Evolutionary conservation across 2,888 invertebrate genomes (phyloP).

Genomic region (Agrochola circellaris): DNA sequence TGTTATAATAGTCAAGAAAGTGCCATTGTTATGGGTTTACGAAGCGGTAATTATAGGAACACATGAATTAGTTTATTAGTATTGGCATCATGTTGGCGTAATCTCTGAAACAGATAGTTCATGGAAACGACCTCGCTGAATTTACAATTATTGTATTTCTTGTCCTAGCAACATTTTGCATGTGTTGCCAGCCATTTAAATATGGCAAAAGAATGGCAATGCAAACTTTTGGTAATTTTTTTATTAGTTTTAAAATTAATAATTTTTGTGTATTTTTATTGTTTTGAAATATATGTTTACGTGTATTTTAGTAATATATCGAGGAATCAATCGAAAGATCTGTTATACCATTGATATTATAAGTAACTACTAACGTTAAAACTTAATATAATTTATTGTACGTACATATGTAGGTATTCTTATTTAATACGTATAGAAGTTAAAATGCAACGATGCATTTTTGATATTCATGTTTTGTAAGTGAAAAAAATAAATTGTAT

Average conservation of each 20-base stretch:
- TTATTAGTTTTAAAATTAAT: conserved; percentile 26
- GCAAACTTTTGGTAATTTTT: conserved; percentile 43
- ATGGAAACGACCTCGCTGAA: conserved; percentile 43
- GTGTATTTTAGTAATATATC: conserved; percentile 61
- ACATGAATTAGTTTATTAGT: conserved; percentile 60
- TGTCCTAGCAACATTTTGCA: conserved; percentile 36
- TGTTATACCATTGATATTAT: conserved; percentile 86
- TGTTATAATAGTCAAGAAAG: conserved; percentile 76
- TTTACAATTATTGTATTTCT: conserved; percentile 38
- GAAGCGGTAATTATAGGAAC: conserved; percentile 61
- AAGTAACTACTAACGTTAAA: conserved; percentile 75
- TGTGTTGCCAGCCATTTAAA: conserved; percentile 43
- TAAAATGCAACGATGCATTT: conserved; percentile 65
- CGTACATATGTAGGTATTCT: conserved; percentile 62
- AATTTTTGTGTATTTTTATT: conserved; percentile 54
- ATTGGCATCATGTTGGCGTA: conserved; percentile 39
- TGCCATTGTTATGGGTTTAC: conserved; percentile 77
- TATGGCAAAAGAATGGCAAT: conserved; percentile 25
- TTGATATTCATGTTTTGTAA: conserved; percentile 76
- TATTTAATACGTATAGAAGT: conserved; percentile 59
- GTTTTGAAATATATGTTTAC: conserved; percentile 57
- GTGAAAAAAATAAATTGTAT: conserved; percentile 66
- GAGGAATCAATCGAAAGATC: conserved; percentile 73
- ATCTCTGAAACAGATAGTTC: conserved; percentile 27
- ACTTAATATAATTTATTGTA: conserved; percentile 81